Evolutionary conservation across 2,113 vertebrate species (phyloP).

Genomic region (Atrichornis clamosus): DNA sequence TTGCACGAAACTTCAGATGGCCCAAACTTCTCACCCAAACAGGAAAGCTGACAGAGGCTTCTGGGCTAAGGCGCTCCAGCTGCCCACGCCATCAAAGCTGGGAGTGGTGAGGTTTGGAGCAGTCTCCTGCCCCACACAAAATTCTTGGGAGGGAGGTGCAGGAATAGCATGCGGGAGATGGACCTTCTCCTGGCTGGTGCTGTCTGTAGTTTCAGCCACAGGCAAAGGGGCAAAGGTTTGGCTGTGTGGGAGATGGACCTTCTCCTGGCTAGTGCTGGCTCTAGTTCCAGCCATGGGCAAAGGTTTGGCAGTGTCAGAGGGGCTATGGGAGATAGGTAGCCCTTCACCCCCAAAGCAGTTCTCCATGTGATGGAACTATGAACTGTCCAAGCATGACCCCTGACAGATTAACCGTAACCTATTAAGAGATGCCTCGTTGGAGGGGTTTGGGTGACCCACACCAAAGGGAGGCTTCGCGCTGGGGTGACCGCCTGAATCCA

Average conservation of each 20-base stretch:
- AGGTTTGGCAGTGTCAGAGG: neutral
- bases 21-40: neutral
- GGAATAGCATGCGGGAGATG: rapidly evolving
- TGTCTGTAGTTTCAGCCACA: neutral
- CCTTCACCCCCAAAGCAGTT: neutral
- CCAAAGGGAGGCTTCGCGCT: no score
- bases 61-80: rapidly evolving
- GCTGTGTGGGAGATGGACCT: neutral
- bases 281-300: neutral
- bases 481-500: no score
- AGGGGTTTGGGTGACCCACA: neutral
- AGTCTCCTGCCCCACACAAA: neutral
- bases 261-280: neutral
- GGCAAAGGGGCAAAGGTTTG: no score
- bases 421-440: rapidly evolving
- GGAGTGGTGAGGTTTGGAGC: neutral
- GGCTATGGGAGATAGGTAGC: neutral
- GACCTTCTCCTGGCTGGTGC: neutral
- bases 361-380: rapidly evolving
- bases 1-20: neutral
- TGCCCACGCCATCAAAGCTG: rapidly evolving
- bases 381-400: neutral
- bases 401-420: no score
- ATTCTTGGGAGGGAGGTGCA: neutral
- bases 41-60: neutral